Percentiles rank a stretch among this genome's conserved stretches.
Evolutionary conservation across 2,113 vertebrate species (phyloP).

Genomic region (Psophia crepitans): DNA sequence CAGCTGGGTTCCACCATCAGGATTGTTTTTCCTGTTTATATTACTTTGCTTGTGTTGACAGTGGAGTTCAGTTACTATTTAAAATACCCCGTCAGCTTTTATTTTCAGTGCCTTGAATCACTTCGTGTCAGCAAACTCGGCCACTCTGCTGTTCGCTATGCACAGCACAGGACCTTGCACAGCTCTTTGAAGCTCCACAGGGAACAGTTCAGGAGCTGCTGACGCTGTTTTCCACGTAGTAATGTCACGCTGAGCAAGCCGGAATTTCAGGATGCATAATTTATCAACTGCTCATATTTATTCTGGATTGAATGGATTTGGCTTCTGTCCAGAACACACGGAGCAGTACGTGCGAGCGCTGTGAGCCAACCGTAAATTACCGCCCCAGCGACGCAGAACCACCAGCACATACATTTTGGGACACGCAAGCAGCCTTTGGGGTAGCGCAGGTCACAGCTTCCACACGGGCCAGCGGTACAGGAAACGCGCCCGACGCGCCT

Average conservation of each 20-base stretch:
- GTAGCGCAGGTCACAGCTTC: neutral
- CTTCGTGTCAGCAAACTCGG: neutral
- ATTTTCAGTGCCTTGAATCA: neutral
- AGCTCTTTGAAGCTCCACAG: neutral
- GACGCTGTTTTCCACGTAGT: neutral
- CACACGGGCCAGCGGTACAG: neutral
- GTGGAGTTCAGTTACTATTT: neutral
- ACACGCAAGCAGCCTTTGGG: neutral
- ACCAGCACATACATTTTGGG: accelerated
- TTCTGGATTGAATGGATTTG: neutral
- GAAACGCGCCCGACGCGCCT: accelerated
- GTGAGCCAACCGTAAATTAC: neutral
- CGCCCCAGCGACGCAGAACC: neutral
- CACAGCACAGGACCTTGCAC: neutral
- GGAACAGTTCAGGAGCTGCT: neutral
- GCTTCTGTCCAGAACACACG: neutral
- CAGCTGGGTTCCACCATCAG: neutral
- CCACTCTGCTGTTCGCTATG: neutral
- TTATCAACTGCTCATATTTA: neutral
- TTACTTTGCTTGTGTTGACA: neutral
- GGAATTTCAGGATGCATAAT: neutral
- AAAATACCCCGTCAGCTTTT: neutral
- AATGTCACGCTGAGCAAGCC: neutral
- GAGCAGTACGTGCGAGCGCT: neutral
- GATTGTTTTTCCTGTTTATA: neutral